These are phyloP conservation scores for Pangasius larnaudii DNA, from an alignment of 2,797 vertebrate genomes.

Conservation along the genomic window DNA sequence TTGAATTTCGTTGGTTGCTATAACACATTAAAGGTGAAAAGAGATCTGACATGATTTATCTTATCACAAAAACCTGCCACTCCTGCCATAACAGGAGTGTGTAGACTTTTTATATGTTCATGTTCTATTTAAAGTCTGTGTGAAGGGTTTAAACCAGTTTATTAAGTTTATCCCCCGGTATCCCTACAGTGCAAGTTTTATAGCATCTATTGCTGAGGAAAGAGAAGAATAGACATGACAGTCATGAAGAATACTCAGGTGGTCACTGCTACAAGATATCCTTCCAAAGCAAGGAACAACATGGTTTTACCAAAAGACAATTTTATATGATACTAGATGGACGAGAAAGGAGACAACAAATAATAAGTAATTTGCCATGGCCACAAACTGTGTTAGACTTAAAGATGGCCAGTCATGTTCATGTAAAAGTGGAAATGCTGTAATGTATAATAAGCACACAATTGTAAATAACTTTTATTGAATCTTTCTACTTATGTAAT, in stretches of 20 bases:
- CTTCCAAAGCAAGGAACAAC: constrained; percentile 38
- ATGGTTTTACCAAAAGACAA: constrained; percentile 62
- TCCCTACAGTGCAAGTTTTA: constrained; percentile 71
- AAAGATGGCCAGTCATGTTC: constrained; percentile 40
- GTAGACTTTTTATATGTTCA: background rate
- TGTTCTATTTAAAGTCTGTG: background rate
- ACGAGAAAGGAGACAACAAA: constrained; percentile 56
- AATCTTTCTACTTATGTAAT: constrained; percentile 47
- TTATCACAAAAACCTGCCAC: constrained; percentile 2
- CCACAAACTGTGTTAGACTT: constrained; percentile 40
- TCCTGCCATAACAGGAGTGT: background rate
- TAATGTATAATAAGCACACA: constrained; percentile 59
- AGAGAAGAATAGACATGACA: constrained; percentile 53
- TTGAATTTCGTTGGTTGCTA: background rate
- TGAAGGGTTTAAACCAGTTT: background rate
- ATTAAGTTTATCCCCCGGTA: constrained; percentile 13
- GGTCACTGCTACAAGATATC: constrained; percentile 39
- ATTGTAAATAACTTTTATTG: constrained; percentile 58
- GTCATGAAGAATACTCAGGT: constrained; percentile 51
- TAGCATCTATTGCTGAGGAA: constrained; percentile 68
- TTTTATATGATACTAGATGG: constrained; percentile 60
- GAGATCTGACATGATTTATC: background rate
- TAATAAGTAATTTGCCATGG: constrained; percentile 41
- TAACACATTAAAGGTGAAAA: background rate
- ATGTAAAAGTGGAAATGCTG: constrained; percentile 52